Evolutionary conservation across 2,888 invertebrate genomes (phyloP), one percentile per base, ranked within the genome.

Genomic region (Lasioglossum oenotherae): DNA sequence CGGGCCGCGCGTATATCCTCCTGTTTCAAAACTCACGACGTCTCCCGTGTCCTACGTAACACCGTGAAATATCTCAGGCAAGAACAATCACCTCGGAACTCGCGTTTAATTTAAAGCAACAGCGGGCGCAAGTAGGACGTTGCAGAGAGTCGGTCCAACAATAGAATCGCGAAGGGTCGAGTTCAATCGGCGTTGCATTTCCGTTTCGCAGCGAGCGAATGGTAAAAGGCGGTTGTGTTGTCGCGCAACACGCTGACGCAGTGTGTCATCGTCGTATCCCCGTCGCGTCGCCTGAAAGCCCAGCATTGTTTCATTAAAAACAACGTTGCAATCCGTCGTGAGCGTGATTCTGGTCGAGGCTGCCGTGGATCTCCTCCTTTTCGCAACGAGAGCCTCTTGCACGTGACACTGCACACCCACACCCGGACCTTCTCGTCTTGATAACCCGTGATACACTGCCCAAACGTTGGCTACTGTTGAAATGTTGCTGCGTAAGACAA

Each of bases 251-350:
- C 73, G 35, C 38, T 73, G 78, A 72, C 72, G 72, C 75, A 53
- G 60, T 53, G 64, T 64, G 82, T 82, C 84, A 74, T 84, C 81
- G 81, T 67, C 23, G 69, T 38, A 38, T 53, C 44, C 57, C 8
- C 60, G 49, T 44, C 67, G 46, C 67, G 46, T 27, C 67, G 75
- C 23, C 46, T 60, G 81, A 81, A 79, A 81, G 60, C 35, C 27
- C 69, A 53, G 75, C 76, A 82, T 82, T 85, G 85, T 86, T 81
- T 86, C 80, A 67, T 82, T 78, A 76, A 80, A 38, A 80, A 81
- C 71, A 78, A 69, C 81, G 74, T 74, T 74, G 84, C 86, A 81
- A 86, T 84, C 73, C 74, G 73, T 60, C 64, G 46, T 23, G 44
- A 16, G 84, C 44, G 38, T n/a, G 60, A 81, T 79, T 73, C 76